These are phyloP conservation scores for Prochilodus magdalenae DNA, from an alignment of 2,113 vertebrate genomes.

Conservation along the genomic window DNA sequence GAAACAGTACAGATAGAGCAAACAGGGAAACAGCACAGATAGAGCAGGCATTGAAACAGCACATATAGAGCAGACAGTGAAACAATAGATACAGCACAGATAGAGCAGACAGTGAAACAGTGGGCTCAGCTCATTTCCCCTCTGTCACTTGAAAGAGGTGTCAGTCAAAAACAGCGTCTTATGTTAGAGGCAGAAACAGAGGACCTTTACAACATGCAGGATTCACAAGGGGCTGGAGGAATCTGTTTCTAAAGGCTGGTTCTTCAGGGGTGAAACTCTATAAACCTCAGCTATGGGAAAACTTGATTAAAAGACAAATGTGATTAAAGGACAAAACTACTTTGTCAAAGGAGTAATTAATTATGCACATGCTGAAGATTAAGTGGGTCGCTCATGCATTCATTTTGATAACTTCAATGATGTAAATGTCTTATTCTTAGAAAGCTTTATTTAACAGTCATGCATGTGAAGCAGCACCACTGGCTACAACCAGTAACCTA, in stretches of 20 bases:
- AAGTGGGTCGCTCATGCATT: background rate
- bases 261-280: background rate
- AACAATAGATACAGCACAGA: too few relatives aligned
- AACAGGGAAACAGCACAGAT: too few relatives aligned
- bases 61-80: too few relatives aligned
- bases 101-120: too few relatives aligned
- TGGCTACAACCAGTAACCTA: background rate
- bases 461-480: background rate
- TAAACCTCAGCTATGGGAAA: background rate
- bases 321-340: background rate
- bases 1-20: too few relatives aligned
- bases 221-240: background rate
- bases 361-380: background rate
- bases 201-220: background rate
- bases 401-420: too few relatives aligned
- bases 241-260: background rate
- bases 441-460: background rate
- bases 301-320: background rate
- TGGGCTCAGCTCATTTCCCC: background rate
- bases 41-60: too few relatives aligned
- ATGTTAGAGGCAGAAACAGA: background rate
- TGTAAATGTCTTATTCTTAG: too few relatives aligned
- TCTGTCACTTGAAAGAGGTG: background rate
- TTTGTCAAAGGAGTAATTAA: background rate
- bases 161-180: background rate